Conservation (phyloP, 2,888 invertebrate genomes). For the Lingula anatina region DNA sequence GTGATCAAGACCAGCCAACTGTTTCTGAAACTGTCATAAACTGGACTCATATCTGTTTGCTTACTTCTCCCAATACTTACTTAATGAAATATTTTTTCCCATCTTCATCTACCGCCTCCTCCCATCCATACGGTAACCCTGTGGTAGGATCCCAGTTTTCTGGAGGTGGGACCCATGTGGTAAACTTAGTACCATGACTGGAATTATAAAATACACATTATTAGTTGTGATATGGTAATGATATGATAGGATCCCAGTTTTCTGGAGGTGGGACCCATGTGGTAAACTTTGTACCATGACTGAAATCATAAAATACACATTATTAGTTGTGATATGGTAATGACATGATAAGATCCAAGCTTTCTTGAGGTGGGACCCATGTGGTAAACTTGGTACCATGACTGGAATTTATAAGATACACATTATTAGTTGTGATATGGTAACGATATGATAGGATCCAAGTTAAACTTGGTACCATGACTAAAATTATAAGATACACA, state of each 20-base stretch:
- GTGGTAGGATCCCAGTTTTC: conserved; percentile 67
- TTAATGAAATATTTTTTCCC: conserved; percentile 87
- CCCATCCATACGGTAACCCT: conserved; percentile 84
- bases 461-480: too few relatives aligned
- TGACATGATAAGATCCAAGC: conserved; percentile 62
- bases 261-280: conserved; percentile 87
- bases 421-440: too few relatives aligned
- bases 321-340: too few relatives aligned
- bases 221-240: conserved; percentile 78
- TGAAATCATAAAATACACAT: conserved; percentile 55
- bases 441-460: conserved; percentile 60
- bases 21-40: too few relatives aligned
- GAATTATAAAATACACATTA: conserved; percentile 48
- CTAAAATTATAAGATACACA: too few relatives aligned
- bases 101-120: conserved; percentile 74
- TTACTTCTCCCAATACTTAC: too few relatives aligned
- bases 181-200: conserved; percentile 77
- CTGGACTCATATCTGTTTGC: too few relatives aligned
- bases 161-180: conserved; percentile 83
- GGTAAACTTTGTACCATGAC: conserved; percentile 76
- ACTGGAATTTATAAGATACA: conserved; percentile 58
- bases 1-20: too few relatives aligned
- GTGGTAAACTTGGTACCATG: conserved; percentile 77
- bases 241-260: conserved; percentile 62
- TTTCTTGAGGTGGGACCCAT: conserved; percentile 84